Conservation (phyloP, 2,888 invertebrate genomes). For the Lysandra coridon region DNA sequence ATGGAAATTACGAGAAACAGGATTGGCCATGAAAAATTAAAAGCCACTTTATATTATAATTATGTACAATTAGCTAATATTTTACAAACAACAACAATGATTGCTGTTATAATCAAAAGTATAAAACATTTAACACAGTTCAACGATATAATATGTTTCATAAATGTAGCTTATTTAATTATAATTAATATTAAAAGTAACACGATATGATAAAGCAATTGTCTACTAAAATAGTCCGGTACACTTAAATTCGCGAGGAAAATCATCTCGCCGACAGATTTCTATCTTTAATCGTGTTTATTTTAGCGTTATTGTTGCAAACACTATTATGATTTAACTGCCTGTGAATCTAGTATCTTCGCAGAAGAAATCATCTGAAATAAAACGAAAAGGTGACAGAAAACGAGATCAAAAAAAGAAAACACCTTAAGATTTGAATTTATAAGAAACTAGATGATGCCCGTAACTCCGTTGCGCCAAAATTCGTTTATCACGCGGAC, state of each 20-base stretch:
- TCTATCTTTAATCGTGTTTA: slow-evolving; percentile 33
- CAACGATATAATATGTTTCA: neutral
- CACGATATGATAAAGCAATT: slow-evolving; percentile 38
- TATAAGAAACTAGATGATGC: no score
- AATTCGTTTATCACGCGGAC: no score
- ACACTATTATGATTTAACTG: neutral
- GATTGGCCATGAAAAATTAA: no score
- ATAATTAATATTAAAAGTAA: slow-evolving; percentile 32
- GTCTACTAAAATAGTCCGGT: slow-evolving; percentile 39
- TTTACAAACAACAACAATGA: no score
- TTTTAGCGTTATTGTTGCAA: slow-evolving; percentile 25
- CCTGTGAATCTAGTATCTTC: neutral
- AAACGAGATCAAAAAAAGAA: neutral
- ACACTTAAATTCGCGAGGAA: slow-evolving; percentile 20
- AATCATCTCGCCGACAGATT: slow-evolving; percentile 29
- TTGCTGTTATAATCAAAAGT: no score
- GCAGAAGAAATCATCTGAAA: neutral
- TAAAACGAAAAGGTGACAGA: neutral
- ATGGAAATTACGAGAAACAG: no score
- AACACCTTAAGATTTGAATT: neutral
- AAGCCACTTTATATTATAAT: no score
- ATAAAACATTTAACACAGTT: no score
- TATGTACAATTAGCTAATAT: no score
- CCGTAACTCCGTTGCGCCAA: no score
- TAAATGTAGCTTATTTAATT: neutral